Percentiles rank a stretch among this genome's conserved stretches.
phyloP scores from a whole-genome alignment of 2,888 invertebrate species.

The Spisula solida region DNA sequence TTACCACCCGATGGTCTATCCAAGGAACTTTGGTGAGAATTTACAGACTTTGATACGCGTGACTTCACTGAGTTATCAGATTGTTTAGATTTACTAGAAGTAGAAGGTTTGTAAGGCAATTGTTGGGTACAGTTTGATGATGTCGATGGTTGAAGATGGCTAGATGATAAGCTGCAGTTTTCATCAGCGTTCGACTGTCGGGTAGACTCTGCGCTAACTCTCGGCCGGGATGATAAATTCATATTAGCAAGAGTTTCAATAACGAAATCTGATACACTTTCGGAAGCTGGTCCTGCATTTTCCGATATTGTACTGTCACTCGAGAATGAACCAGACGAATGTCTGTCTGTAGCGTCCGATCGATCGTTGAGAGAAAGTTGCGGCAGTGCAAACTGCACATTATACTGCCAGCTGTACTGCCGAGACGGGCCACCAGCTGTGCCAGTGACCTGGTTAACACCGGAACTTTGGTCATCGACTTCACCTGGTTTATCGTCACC shows the following conservation, averaged over 20 bases:
- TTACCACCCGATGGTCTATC: slow-evolving; percentile 40
- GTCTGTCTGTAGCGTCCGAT: slow-evolving; percentile 45
- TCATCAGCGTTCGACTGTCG: background rate
- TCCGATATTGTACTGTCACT: slow-evolving; percentile 71
- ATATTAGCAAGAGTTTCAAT: slow-evolving; percentile 64
- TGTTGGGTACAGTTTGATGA: slow-evolving; percentile 31
- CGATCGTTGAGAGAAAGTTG: slow-evolving; percentile 65
- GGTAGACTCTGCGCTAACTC: background rate
- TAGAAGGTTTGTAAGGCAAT: slow-evolving; percentile 27
- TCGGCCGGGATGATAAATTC: slow-evolving; percentile 12
- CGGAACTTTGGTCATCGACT: background rate
- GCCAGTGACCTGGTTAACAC: background rate
- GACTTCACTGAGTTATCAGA: background rate
- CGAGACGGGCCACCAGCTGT: slow-evolving; percentile 34
- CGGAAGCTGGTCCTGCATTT: slow-evolving; percentile 34
- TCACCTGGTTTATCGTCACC: background rate
- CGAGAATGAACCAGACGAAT: slow-evolving; percentile 62
- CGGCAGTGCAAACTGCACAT: slow-evolving; percentile 76
- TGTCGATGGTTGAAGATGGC: background rate
- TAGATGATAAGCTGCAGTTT: background rate
- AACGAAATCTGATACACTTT: slow-evolving; percentile 64
- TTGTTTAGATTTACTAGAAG: slow-evolving; percentile 17
- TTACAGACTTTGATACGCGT: slow-evolving; percentile 9
- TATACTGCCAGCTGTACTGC: slow-evolving; percentile 77
- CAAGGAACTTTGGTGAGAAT: slow-evolving; percentile 41